These are phyloP conservation scores for Stercorarius parasiticus DNA, from an alignment of 2,113 vertebrate species.

Conservation along the genomic window DNA sequence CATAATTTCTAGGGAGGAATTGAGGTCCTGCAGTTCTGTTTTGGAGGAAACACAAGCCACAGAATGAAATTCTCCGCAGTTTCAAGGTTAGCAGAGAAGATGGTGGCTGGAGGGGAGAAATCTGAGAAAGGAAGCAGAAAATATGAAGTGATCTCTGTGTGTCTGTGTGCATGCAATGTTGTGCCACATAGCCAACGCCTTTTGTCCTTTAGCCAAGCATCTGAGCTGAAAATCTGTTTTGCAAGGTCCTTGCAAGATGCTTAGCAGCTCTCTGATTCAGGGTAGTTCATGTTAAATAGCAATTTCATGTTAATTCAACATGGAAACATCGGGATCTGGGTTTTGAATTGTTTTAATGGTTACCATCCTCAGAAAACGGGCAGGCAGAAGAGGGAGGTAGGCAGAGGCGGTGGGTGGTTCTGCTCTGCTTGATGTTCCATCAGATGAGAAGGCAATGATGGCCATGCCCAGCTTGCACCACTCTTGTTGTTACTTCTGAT, in stretches of 20 bases:
- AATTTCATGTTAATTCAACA: background rate
- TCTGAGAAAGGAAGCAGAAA: background rate
- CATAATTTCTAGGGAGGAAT: slow-evolving; percentile 13
- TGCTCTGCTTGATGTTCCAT: background rate
- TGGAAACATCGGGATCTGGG: fast-evolving
- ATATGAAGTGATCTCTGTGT: background rate
- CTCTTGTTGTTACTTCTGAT: background rate
- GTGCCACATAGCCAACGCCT: background rate
- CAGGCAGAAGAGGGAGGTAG: background rate
- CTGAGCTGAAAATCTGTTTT: background rate
- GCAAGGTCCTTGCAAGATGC: background rate
- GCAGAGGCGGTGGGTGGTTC: background rate
- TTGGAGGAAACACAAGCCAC: slow-evolving; percentile 6
- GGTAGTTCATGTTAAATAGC: background rate
- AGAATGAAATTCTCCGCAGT: background rate
- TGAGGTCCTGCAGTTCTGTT: background rate
- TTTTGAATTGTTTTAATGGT: background rate
- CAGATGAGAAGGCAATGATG: background rate
- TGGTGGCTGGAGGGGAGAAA: background rate
- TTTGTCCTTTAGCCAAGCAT: background rate
- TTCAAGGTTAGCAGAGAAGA: background rate
- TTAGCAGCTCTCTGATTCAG: background rate
- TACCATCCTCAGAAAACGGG: background rate
- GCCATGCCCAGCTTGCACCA: background rate
- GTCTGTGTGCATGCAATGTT: background rate